Conservation (phyloP, 2,113 vertebrate genomes). For the Lamprologus lemairii region DNA sequence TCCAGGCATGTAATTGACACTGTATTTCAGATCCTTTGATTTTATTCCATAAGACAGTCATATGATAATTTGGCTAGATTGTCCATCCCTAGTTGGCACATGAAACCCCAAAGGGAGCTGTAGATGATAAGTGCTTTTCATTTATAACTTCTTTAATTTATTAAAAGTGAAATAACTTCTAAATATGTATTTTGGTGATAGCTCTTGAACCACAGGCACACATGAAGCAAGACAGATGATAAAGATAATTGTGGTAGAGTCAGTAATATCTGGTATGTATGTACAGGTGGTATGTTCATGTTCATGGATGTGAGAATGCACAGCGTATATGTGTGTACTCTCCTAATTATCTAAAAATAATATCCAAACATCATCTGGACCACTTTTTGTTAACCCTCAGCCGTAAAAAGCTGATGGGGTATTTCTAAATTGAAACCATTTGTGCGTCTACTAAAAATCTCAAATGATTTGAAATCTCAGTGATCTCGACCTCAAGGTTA, state of each 20-base stretch:
- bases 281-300: neutral
- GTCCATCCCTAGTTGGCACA: neutral
- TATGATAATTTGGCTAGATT: neutral
- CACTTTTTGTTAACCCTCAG: neutral
- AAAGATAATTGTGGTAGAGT: neutral
- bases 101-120: neutral
- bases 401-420: neutral
- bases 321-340: neutral
- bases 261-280: neutral
- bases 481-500: neutral
- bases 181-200: neutral
- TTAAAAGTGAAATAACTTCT: neutral
- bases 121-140: neutral
- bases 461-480: neutral
- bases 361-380: neutral
- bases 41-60: neutral
- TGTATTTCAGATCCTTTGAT: neutral
- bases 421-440: neutral
- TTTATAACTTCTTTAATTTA: neutral
- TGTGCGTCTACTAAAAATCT: neutral
- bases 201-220: neutral
- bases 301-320: neutral
- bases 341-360: neutral
- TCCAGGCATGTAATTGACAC: neutral
- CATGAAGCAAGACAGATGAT: neutral